Evolutionary conservation across 2,113 vertebrate genomes (phyloP).

Genomic region (Dendropsophus ebraccatus): DNA sequence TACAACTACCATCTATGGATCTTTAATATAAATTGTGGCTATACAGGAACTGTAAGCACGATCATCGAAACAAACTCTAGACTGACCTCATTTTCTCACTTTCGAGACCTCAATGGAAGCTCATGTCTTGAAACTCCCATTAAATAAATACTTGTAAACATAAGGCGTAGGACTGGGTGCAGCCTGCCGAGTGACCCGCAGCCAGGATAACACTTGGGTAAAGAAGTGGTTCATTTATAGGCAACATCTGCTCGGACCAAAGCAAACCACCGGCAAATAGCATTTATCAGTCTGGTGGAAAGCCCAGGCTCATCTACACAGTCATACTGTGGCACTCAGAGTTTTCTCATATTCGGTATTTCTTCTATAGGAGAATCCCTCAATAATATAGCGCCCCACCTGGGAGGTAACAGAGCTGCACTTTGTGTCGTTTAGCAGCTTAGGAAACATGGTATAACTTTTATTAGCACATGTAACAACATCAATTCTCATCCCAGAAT

Average conservation of each 20-base stretch:
- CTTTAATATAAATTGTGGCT: not conserved
- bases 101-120: slow-evolving; percentile 9
- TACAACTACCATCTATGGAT: not conserved
- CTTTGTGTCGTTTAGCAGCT: too few relatives aligned
- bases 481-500: not conserved
- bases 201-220: not conserved
- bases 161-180: slow-evolving; percentile 22
- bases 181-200: not conserved
- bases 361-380: too few relatives aligned
- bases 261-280: not conserved
- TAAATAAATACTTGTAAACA: slow-evolving; percentile 38
- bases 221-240: not conserved
- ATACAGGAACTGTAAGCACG: not conserved
- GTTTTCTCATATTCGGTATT: too few relatives aligned
- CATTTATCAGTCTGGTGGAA: not conserved
- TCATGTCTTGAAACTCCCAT: slow-evolving; percentile 4
- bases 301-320: too few relatives aligned
- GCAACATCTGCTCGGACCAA: not conserved
- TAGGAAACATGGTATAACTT: not conserved
- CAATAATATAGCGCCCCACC: too few relatives aligned
- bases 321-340: too few relatives aligned
- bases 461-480: not conserved
- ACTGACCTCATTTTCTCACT: not conserved
- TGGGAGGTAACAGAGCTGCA: not conserved
- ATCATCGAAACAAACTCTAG: not conserved